A percentile compares a stretch with the other conserved stretches of the same genome.
Evolutionary conservation across 2,797 vertebrate species (phyloP).

Genomic region (Orientallactaga sibirica): DNA sequence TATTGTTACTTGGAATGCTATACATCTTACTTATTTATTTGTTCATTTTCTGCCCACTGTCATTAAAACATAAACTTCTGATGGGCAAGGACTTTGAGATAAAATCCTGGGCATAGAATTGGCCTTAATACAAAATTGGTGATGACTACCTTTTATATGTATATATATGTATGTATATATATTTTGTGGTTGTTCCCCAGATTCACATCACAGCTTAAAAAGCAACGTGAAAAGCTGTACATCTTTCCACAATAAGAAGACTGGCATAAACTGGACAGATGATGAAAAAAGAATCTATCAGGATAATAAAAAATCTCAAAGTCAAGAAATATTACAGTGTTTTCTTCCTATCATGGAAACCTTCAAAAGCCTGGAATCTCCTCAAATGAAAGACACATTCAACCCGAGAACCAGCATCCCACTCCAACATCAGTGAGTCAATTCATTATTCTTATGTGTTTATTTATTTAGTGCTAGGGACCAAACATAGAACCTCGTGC

Average conservation of each 20-base stretch:
- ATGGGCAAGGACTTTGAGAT: conserved; percentile 36
- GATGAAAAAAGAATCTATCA: conserved; percentile 75
- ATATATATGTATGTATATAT: neutral
- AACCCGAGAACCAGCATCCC: conserved; percentile 65
- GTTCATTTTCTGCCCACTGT: conserved; percentile 42
- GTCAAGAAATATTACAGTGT: conserved; percentile 71
- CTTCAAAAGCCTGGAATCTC: conserved; percentile 55
- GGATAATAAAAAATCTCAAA: conserved; percentile 67
- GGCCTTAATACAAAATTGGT: conserved; percentile 24
- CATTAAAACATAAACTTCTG: conserved; percentile 37
- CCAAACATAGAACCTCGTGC: neutral
- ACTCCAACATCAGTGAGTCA: conserved; percentile 66
- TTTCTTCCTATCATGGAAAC: conserved; percentile 73
- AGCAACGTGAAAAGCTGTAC: conserved; percentile 64
- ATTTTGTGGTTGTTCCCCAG: conserved; percentile 71
- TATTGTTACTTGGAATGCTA: neutral
- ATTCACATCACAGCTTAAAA: conserved; percentile 62
- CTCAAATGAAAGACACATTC: conserved; percentile 64
- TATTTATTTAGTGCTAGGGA: neutral
- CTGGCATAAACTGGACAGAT: conserved; percentile 73
- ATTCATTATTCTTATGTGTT: neutral
- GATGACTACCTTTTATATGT: neutral
- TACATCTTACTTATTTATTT: neutral
- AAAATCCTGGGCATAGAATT: conserved; percentile 39
- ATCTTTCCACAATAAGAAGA: conserved; percentile 68